Evolutionary conservation across 2,113 vertebrate species (phyloP), one percentile per base, ranked within the genome.

Genomic region (Ictalurus furcatus): DNA sequence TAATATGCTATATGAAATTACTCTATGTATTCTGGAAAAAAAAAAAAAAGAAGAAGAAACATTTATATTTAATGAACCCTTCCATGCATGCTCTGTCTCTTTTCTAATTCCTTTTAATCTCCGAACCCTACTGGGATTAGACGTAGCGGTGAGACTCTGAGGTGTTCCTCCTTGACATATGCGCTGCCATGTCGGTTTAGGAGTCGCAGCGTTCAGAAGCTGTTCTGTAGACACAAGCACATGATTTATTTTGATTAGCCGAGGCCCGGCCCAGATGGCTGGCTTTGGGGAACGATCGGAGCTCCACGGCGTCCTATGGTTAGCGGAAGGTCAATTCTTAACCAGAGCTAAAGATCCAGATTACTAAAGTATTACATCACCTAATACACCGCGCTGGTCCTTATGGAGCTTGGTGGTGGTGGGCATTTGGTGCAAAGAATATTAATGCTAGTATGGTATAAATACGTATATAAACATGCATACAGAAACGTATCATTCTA

Each of bases 191-290:
- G 63, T 85, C 23, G 19, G 88, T 48, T 86, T n/a, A 86, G 76
- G 71, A 58, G 48, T 89, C 86, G 19, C 48, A 21, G 87, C 11
- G 6, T 76, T 82, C 56, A 63, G 81, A 74, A 63, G 67, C 88
- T 88, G 79, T 89, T 61, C 71, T 85, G 85, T 61, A 92, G 37
- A 91, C 71, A 74, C 61, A 88, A 88, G 88, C 86, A 86, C 74
- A 30, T 90, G 65, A 92, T 93, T 92, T 89, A 92, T 91, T 89
- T 85, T 85, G 82, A 94, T 88, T 90, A 86, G 69, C 87, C 83
- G 89, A 61, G 85, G 89, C 52, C 89, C 44, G 81, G 88, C 85
- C 85, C 84, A 91, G 82, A 92, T 90, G 91, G 92, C 91, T 85
- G 87, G 25, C 86, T 91, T 92, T 92, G 56, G 37, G 71, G 28